phyloP scores from a whole-genome alignment of 2,797 vertebrate species.

The Ceryle rudis region DNA sequence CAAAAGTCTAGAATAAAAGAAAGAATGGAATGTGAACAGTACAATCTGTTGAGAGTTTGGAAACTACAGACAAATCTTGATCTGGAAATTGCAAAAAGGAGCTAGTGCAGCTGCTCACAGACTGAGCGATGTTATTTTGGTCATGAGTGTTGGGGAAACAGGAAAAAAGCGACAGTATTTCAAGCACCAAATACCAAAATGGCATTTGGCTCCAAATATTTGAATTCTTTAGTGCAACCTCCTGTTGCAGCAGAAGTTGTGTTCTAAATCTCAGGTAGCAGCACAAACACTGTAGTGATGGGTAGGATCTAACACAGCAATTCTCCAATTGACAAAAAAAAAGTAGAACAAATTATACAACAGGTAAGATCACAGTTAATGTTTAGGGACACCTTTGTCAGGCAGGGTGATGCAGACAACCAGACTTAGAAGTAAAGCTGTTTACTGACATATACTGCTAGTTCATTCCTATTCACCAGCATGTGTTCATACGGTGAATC shows the following conservation, averaged over 20 bases:
- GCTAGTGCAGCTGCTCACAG: not conserved
- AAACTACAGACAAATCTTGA: not conserved
- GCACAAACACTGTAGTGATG: not conserved
- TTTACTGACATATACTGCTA: not conserved
- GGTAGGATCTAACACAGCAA: fast-evolving
- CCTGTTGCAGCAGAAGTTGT: not conserved
- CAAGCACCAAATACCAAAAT: not conserved
- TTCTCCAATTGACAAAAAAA: not conserved
- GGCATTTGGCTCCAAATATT: not conserved
- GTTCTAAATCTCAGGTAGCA: not conserved
- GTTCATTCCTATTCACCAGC: not conserved
- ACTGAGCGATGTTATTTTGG: not conserved
- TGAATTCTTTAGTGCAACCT: not conserved
- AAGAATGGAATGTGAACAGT: not conserved
- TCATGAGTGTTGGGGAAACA: not conserved
- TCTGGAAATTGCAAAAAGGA: not conserved
- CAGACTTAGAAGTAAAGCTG: not conserved
- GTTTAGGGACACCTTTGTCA: not conserved
- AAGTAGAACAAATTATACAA: not conserved
- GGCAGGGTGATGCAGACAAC: not conserved
- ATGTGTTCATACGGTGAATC: not conserved
- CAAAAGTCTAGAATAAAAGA: not conserved
- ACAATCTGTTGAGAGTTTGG: not conserved
- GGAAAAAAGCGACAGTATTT: not conserved
- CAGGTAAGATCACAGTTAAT: not conserved